Conservation (phyloP, 2,113 vertebrate species). For the Nothocercus nigrocapillus region DNA sequence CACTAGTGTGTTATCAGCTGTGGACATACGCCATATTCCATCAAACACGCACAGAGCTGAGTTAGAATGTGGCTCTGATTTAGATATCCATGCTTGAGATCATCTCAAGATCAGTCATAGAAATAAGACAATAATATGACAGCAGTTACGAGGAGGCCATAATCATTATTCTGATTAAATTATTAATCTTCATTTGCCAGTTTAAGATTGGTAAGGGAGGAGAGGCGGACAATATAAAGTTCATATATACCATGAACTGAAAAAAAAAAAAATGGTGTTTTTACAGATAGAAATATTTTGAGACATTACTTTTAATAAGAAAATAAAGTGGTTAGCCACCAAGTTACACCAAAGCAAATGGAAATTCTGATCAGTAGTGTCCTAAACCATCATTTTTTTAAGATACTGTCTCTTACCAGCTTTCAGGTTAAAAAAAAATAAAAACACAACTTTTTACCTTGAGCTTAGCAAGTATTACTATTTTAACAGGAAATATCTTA, state of each 20-base stretch:
- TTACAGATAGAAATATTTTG: not conserved
- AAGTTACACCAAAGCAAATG: not conserved
- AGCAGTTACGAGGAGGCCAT: not conserved
- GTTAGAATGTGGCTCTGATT: not conserved
- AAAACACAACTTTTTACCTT: not conserved
- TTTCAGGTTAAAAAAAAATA: not conserved
- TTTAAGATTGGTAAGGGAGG: not conserved
- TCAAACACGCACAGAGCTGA: not conserved
- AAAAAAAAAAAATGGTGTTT: not conserved
- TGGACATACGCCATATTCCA: not conserved
- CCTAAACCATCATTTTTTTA: not conserved
- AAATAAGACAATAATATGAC: not conserved
- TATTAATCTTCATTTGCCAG: not conserved
- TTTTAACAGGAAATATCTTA: not conserved
- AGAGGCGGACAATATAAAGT: not conserved
- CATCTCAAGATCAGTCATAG: not conserved
- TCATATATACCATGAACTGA: not conserved
- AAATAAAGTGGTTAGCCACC: not conserved
- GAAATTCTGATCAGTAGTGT: not conserved
- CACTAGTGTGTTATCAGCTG: not conserved
- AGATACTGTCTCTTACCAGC: not conserved
- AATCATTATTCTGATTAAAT: not conserved
- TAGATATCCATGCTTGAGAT: not conserved
- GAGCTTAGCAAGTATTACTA: not conserved
- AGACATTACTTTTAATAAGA: not conserved